Evolutionary conservation across 2,113 vertebrate species (phyloP).

Genomic region (Apteryx owenii): DNA sequence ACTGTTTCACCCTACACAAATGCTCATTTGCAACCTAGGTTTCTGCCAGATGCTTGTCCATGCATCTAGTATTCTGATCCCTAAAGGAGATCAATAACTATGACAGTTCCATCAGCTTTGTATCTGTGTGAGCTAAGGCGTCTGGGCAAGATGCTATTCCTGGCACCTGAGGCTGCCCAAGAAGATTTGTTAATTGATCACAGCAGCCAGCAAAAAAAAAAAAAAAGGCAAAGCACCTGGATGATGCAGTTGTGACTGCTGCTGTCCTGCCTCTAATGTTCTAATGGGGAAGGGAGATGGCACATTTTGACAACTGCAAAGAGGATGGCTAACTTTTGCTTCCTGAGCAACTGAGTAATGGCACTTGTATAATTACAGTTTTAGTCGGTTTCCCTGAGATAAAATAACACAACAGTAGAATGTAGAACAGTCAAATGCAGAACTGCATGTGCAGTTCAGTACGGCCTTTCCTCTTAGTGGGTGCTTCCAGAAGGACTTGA

Average conservation of each 20-base stretch:
- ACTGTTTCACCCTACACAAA: not conserved
- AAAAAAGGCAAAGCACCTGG: not conserved
- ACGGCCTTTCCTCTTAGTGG: not conserved
- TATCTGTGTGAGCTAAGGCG: not conserved
- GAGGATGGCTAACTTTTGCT: not conserved
- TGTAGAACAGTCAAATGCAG: not conserved
- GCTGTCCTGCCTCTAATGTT: not conserved
- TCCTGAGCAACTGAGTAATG: not conserved
- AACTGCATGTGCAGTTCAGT: not conserved
- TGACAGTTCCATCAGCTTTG: not conserved
- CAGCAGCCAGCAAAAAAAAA: not conserved
- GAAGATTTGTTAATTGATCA: not conserved
- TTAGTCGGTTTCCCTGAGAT: not conserved
- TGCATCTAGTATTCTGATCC: not conserved
- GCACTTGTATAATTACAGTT: not conserved
- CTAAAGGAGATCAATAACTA: not conserved
- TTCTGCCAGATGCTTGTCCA: not conserved
- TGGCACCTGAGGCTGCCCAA: not conserved
- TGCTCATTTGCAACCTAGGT: not conserved
- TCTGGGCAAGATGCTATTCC: not conserved
- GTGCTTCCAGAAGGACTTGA: not conserved
- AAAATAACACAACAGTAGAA: not conserved
- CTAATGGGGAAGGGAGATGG: not conserved
- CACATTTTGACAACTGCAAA: not conserved
- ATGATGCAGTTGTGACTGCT: not conserved